These are phyloP conservation scores for Dryobota labecula DNA, from an alignment of 2,888 invertebrate genomes.

Conservation along the genomic window DNA sequence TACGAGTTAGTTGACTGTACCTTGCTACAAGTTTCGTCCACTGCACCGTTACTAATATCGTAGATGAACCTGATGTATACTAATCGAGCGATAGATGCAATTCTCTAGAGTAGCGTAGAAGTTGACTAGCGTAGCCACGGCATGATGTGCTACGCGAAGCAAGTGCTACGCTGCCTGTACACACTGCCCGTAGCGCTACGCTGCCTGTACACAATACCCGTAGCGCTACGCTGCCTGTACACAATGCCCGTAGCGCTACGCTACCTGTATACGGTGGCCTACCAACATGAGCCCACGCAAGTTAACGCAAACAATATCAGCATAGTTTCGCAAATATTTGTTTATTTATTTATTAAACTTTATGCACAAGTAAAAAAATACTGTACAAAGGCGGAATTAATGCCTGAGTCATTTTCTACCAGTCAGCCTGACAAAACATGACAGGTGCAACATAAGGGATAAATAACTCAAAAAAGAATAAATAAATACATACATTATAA, in stretches of 20 bases:
- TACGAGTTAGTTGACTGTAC: constrained; percentile 12
- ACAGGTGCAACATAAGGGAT: no score
- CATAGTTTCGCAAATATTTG: neutral
- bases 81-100: constrained; percentile 20
- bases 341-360: no score
- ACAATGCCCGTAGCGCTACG: constrained; percentile 26
- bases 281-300: constrained; percentile 11
- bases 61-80: constrained; percentile 8
- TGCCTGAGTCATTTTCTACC: no score
- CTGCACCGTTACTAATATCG: constrained; percentile 21
- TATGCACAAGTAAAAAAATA: no score
- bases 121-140: constrained; percentile 17
- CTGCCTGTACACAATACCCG: neutral
- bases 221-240: constrained; percentile 27
- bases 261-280: neutral
- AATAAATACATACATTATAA: no score
- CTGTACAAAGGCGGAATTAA: no score
- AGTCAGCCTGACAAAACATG: no score
- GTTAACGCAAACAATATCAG: neutral
- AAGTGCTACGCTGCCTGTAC: constrained; percentile 46
- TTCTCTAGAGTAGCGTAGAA: constrained; percentile 32
- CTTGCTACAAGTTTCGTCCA: neutral
- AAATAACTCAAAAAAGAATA: no score
- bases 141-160: constrained; percentile 43
- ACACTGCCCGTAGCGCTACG: constrained; percentile 28